phyloP scores from a whole-genome alignment of 2,888 invertebrate species.

The Melangyna quadrimaculata region DNA sequence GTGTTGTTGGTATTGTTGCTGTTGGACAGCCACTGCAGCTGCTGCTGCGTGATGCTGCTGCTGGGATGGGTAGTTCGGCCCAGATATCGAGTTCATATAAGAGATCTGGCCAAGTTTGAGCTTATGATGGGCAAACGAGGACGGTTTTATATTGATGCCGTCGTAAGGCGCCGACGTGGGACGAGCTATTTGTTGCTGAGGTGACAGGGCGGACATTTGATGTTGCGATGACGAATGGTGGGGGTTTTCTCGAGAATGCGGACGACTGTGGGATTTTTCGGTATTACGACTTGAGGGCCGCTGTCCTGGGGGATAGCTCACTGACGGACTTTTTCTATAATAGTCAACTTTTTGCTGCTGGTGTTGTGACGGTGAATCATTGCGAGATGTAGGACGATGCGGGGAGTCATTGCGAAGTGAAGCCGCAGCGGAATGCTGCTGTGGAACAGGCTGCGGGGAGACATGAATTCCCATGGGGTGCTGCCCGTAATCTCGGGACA shows the following conservation, averaged over 20 bases:
- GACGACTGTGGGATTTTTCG: conserved; percentile 76
- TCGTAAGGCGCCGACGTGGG: conserved; percentile 74
- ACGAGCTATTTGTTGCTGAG: conserved; percentile 63
- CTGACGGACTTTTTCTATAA: conserved; percentile 75
- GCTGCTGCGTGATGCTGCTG: conserved; percentile 46
- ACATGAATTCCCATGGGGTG: conserved; percentile 61
- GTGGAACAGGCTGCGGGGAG: conserved; percentile 59
- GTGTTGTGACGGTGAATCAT: conserved; percentile 76
- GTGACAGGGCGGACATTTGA: conserved; percentile 76
- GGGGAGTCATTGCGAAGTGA: conserved; percentile 75
- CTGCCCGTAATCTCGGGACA: conserved; percentile 74
- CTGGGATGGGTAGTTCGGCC: conserved; percentile 62
- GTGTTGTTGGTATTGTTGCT: conserved; percentile 38
- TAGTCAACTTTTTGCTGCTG: conserved; percentile 74
- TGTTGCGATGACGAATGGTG: conserved; percentile 61
- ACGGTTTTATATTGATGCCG: conserved; percentile 76
- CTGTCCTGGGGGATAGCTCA: conserved; percentile 63
- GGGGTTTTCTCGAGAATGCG: conserved; percentile 78
- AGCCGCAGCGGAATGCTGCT: conserved; percentile 55
- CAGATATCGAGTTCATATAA: conserved; percentile 74
- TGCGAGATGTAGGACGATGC: conserved; percentile 77
- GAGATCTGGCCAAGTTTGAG: conserved; percentile 78
- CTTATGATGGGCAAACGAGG: conserved; percentile 80
- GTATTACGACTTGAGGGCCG: conserved; percentile 76
- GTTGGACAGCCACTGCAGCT: conserved; percentile 27